Evolutionary conservation across 1,140 invertebrate genomes (phyloP).

Genomic region (Drosophila bocqueti): DNA sequence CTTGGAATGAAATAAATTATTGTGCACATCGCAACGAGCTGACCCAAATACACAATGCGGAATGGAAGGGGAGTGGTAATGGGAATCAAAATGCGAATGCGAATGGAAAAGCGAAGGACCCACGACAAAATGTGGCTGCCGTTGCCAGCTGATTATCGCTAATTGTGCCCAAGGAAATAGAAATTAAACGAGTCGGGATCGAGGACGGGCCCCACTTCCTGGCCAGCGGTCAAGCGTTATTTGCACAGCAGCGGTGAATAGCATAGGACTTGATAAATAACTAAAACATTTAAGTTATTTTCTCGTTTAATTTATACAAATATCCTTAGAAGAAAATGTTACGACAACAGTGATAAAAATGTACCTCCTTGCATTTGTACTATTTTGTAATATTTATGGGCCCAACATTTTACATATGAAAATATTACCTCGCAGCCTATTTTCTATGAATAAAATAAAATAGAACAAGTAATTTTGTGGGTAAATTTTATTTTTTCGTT

Average conservation of each 20-base stretch:
- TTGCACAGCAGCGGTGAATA: background rate
- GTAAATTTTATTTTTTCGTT: too few species aligned
- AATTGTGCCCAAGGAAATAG: slow-evolving; percentile 73
- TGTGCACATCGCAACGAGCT: slow-evolving; percentile 63
- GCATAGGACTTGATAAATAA: too few species aligned
- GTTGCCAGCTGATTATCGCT: slow-evolving; percentile 72
- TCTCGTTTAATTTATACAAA: too few species aligned
- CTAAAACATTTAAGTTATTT: too few species aligned
- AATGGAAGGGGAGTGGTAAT: slow-evolving; percentile 20
- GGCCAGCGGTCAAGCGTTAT: slow-evolving; percentile 13
- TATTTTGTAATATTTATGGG: too few species aligned
- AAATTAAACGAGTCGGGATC: slow-evolving; percentile 56
- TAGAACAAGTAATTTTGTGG: too few species aligned
- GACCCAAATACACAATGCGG: slow-evolving; percentile 67
- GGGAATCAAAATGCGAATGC: slow-evolving; percentile 43
- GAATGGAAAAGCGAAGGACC: slow-evolving; percentile 35
- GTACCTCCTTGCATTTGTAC: too few species aligned
- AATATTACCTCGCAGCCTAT: too few species aligned
- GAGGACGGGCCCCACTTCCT: slow-evolving; percentile 25
- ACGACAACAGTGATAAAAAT: too few species aligned
- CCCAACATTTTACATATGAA: too few species aligned
- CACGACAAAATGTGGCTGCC: slow-evolving; percentile 38
- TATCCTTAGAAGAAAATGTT: too few species aligned
- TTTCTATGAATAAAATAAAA: background rate
- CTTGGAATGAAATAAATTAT: slow-evolving; percentile 77